Conservation (phyloP, 2,113 vertebrate species). For the Bos indicus region DNA sequence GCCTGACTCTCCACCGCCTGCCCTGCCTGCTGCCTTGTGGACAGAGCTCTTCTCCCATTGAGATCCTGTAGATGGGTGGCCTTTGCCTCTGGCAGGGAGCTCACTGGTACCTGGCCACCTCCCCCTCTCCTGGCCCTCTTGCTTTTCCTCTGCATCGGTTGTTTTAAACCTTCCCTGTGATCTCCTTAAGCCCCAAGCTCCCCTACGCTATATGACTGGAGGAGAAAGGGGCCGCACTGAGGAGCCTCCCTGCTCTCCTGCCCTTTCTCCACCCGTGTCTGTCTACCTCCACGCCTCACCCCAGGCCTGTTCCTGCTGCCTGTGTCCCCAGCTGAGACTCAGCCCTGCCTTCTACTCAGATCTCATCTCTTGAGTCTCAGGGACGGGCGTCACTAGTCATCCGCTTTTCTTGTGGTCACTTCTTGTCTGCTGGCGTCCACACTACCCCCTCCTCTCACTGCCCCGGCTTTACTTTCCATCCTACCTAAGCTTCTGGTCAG, state of each 20-base stretch:
- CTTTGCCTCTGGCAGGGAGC: not conserved
- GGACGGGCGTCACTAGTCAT: rapidly evolving
- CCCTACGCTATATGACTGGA: not conserved
- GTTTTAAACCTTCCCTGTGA: not conserved
- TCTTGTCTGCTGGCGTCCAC: not conserved
- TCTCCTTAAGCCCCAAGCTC: not conserved
- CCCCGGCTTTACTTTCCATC: not conserved
- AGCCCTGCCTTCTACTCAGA: not conserved
- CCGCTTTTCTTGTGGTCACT: not conserved
- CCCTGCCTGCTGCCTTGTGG: not conserved
- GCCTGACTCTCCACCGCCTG: rapidly evolving
- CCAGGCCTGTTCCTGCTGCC: not conserved
- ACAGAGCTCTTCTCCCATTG: not conserved
- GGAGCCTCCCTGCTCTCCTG: too few species aligned
- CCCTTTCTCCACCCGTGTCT: not conserved
- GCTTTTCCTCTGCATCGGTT: not conserved
- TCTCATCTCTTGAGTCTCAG: not conserved
- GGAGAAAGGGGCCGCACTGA: not conserved
- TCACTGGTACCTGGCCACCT: not conserved
- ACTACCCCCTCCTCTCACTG: not conserved
- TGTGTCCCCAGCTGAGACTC: not conserved
- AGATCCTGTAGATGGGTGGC: not conserved
- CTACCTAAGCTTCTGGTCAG: not conserved
- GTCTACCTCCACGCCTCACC: too few species aligned
- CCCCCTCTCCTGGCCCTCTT: not conserved